Evolutionary conservation across 2,888 invertebrate species (phyloP), one percentile per base, ranked within the genome.

Genomic region (Lithophane ornitopus): DNA sequence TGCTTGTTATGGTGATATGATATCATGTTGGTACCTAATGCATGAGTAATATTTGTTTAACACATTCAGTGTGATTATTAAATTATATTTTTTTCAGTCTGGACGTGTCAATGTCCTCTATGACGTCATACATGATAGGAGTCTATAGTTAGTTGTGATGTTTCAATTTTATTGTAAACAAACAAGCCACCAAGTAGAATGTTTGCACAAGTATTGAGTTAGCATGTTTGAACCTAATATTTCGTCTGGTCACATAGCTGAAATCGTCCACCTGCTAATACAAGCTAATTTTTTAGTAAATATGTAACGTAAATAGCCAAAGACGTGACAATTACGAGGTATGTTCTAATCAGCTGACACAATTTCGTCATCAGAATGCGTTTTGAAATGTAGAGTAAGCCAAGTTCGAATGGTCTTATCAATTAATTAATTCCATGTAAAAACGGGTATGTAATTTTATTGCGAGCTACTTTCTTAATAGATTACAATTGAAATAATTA

Each of bases 321-420:
- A 70, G 70, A 78, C 76, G 59, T 82, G 85, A 78, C 85, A 54
- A 52, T 54, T 65, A 65, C 41, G 26, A 67, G 39, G 19, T 41
- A 73, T 52, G 63, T 56, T 70, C 82, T 85, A 85, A 82, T 82
- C 82, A 69, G 39, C 6, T 61, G 67, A 66, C 82, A 76, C 70
- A 41, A 74, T 83, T 83, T 85, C 79, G 73, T 71, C 82, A 85
- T 28, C 14, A 2, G 34, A 68, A 70, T 80, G 34, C 34, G 41
- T 85, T 85, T 63, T 70, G 67, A 70, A 85, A 85, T 77, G 82
- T 73, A 77, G 71, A 82, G 85, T 78, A 83, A 78, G 83, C 39
- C 83, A 85, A 82, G 79, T 69, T 85, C 82, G 28, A 73, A 70
- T 65, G 44, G 39, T 58, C 74, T 85, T 82, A 82, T 82, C 82